Evolutionary conservation across 2,797 vertebrate species (phyloP), one percentile per base, ranked within the genome.

Genomic region (Acestrorhynchus altus): DNA sequence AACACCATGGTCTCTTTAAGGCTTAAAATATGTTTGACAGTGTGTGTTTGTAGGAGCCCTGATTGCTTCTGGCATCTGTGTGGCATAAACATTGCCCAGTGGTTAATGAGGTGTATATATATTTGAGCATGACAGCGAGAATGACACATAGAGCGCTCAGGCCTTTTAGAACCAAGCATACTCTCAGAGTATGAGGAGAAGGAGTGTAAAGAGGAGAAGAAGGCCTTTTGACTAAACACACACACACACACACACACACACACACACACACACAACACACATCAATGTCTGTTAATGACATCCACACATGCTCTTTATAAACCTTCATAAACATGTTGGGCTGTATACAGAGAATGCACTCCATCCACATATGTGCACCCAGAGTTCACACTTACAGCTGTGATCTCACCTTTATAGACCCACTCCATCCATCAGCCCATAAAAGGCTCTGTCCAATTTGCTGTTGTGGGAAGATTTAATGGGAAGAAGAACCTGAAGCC

Each of bases 191-290:
- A n/a, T n/a, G n/a, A n/a, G n/a, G n/a, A n/a, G n/a, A n/a, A n/a
- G n/a, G n/a, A n/a, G n/a, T n/a, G n/a, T n/a, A 56, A 59, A 40
- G 26, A 8, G 22, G 74, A 69, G 54, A 77, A 65, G n/a, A 60
- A 51, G 95, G 97, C 57, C 94, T 96, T 79, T 89, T 98, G 88
- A 56, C 20, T 94, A 96, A 95, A 96, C 83, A 5, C 44, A 40
- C 54, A 42, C 74, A 69, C 15, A 61, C 52, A 68, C 52, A 69
- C 54, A 60, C 9, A 47, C 18, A 69, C 54, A 42, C 56, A 61
- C 20, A 26, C 51, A 68, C 13, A 60, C 49, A n/a, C 16, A 20
- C 4, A n/a, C 49, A 1, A 18, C 6, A 35, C 31, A 35, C 6
- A 35, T 2, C 2, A 2, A 35, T 35, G 31, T 35, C 2, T 35